Evolutionary conservation across 2,888 invertebrate species (phyloP), one percentile per base, ranked within the genome.

Genomic region (Leucania comma): DNA sequence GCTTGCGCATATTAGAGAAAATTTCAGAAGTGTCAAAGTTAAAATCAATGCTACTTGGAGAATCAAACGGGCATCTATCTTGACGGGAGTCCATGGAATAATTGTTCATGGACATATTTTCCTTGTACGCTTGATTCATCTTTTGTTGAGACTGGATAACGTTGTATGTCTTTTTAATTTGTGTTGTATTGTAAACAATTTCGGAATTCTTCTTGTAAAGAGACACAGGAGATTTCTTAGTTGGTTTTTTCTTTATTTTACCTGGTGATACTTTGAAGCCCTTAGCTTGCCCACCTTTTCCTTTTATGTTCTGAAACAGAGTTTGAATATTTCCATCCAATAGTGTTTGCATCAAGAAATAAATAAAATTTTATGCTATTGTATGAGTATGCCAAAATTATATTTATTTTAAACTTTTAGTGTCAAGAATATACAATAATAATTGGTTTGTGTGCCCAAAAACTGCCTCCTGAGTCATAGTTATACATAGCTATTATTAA

Each of bases 1-100:
- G 81, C 64, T 86, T 90, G 79, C 90, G 90, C 83, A 92, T 87
- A 65, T 92, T 93, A 5, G 93, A 91, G 86, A 96, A 96, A 78
- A 95, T 86, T 89, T 94, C 95, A 10, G 95, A 92, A 38, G 92
- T 94, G 68, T 95, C 90, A 84, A 95, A 95, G 72, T 91, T 91
- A 12, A 93, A 85, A 66, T 94, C 92, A 63, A 88, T 58, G 67
- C 90, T 93, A 53, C 87, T 85, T 51, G 90, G 89, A 14, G 94
- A 93, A 68, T 92, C 94, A 87, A 96, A 96, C 0, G 96, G 95
- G 72, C 94, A 94, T 79, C 88, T 92, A 38, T 85, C 75, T 58
- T 74, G 75, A 58, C 89, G 88, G 4, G 86, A 85, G 29, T 90
- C 87, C 22, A 87, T 78, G 2, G 90, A 89, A 74, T 88, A 87